Evolutionary conservation across 1,140 invertebrate species (phyloP).

Genomic region (Tribolium madens): DNA sequence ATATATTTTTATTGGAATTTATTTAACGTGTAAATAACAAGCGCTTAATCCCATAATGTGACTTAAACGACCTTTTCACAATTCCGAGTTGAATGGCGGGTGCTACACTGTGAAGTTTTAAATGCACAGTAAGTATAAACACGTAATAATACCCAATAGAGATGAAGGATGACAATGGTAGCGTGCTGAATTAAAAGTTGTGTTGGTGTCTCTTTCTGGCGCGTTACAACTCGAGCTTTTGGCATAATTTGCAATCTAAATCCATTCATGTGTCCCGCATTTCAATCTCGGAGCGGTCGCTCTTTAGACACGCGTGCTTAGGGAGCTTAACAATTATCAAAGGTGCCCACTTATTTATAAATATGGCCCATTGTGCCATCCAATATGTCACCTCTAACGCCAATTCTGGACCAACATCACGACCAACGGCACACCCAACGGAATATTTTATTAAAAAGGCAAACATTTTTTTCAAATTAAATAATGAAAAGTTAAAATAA

Average conservation of each 20-base stretch:
- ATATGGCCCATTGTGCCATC: slow-evolving; percentile 51
- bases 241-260: slow-evolving; percentile 59
- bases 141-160: slow-evolving; percentile 44
- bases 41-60: slow-evolving; percentile 39
- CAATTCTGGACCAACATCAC: neutral
- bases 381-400: slow-evolving; percentile 44
- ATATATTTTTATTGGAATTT: slow-evolving; percentile 1
- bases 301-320: slow-evolving; percentile 56
- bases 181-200: slow-evolving; percentile 30
- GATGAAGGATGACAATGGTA: slow-evolving; percentile 44
- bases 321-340: slow-evolving; percentile 57
- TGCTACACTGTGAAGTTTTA: slow-evolving; percentile 38
- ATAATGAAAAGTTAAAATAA: too few species aligned
- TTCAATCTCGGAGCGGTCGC: slow-evolving; percentile 40
- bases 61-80: slow-evolving; percentile 43
- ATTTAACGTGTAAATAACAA: slow-evolving; percentile 38
- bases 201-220: slow-evolving; percentile 18
- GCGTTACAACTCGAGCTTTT: neutral
- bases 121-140: slow-evolving; percentile 41
- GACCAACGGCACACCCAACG: neutral
- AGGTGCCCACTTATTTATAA: slow-evolving; percentile 47
- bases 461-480: too few species aligned
- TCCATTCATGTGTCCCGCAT: slow-evolving; percentile 51
- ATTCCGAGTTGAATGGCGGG: slow-evolving; percentile 37
- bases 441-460: too few species aligned